Evolutionary conservation across 2,113 vertebrate genomes (phyloP), one percentile per base, ranked within the genome.

Genomic region (Neolamprologus sp.): DNA sequence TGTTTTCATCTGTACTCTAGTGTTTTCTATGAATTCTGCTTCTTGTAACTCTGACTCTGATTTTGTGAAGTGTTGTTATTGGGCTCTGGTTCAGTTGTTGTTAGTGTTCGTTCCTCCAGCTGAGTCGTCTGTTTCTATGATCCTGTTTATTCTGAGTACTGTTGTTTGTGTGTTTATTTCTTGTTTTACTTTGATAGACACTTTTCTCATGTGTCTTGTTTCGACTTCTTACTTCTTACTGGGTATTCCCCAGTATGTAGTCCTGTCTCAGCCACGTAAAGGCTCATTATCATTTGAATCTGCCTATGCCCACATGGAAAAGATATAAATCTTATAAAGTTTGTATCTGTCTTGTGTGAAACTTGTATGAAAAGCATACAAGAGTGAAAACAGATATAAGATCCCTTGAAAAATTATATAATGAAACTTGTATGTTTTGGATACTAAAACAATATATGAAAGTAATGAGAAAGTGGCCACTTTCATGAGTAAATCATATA

Each of bases 271-370:
- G 37, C n/a, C 37, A 71, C 23, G 13, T 71, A 42, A 23, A 71
- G 65, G n/a, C 37, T 71, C 13, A 73, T 45, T 73, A 17, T 26
- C 21, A 26, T 17, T 45, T 9, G 8, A 73, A 45, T 73, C 5
- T 40, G 0, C 37, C 1, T 37, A 37, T 0, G 35, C 35, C 35
- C 9, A 35, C 0, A 35, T 35, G 35, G 35, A 35, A 35, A 35
- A 35, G 9, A 35, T 35, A 2, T 35, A 35, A 35, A 35, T 35
- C 35, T 35, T 35, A 35, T 35, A 35, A 0, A 35, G 35, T 35
- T 35, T 35, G 8, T 35, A 35, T 35, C 33, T 35, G 33, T 35
- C 35, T 35, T 35, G 35, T 35, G 35, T 35, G 35, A 35, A 35
- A 35, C 35, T 35, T 35, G 35, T 35, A 35, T 35, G 35, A 9